These are phyloP conservation scores for Emydura subglobosa DNA, from an alignment of 2,113 vertebrate genomes.

Conservation along the genomic window DNA sequence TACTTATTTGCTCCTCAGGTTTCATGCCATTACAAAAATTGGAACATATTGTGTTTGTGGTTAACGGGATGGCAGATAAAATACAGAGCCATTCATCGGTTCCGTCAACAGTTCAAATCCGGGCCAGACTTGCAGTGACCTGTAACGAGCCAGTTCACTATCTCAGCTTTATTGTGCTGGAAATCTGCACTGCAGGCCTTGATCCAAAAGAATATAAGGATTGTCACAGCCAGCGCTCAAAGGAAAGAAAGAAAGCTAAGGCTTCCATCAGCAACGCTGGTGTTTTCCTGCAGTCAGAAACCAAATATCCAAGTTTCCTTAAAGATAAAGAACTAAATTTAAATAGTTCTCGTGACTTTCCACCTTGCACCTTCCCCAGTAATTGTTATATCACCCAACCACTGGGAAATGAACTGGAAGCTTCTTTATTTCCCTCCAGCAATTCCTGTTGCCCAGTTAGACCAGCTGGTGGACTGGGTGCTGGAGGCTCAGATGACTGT, in stretches of 20 bases:
- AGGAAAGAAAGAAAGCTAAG: slow-evolving; percentile 1
- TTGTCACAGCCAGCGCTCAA: slow-evolving; percentile 9
- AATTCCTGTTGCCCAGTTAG: not conserved
- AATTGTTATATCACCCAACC: not conserved
- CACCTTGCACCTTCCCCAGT: not conserved
- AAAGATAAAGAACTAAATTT: not conserved
- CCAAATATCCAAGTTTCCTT: not conserved
- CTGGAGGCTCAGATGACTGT: not conserved
- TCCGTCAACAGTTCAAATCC: slow-evolving; percentile 53
- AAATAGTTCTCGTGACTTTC: not conserved
- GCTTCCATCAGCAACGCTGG: not conserved
- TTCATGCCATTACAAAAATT: not conserved
- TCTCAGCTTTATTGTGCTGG: slow-evolving; percentile 62
- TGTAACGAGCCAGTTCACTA: slow-evolving; percentile 58
- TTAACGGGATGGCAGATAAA: slow-evolving; percentile 54
- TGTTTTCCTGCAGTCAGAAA: not conserved
- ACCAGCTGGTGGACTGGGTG: not conserved
- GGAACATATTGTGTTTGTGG: slow-evolving; percentile 5
- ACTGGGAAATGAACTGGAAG: not conserved
- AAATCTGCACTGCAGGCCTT: slow-evolving; percentile 47
- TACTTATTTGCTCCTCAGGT: not conserved
- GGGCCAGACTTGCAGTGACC: slow-evolving; percentile 32
- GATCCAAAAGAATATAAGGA: slow-evolving; percentile 18
- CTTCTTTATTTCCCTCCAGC: not conserved
- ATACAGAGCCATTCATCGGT: slow-evolving; percentile 10